Evolutionary conservation across 2,888 invertebrate species (phyloP), one percentile per base, ranked within the genome.

Genomic region (Autographa pulchrina): DNA sequence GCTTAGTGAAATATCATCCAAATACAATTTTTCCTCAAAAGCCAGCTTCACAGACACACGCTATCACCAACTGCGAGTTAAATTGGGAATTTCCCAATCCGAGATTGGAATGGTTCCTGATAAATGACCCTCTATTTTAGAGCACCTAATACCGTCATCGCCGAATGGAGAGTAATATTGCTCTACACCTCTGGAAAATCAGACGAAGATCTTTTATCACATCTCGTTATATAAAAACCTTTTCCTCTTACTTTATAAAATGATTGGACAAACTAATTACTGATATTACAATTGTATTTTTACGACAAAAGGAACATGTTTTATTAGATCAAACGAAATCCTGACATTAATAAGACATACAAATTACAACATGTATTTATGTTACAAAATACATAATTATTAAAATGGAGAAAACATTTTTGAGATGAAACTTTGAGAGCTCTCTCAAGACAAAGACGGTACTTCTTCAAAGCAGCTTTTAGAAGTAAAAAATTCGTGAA

Each of bases 401-500:
- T 0, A 78, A 62, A 71, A 65, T 62, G 54, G 38, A 74, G 38
- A 63, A 61, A 68, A 76, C 16, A 71, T 72, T 75, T 76, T 65
- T 68, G 65, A 75, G 67, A 68, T 48, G 62, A 70, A 78, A 84
- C 66, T 78, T 76, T 20, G 62, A 66, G 60, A 68, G 65, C 35
- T 48, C 68, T 75, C 68, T 48, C 64, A 79, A 85, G 74, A 85
- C 83, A 84, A 83, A 81, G 72, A 70, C 67, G 70, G 35, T 68
- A 64, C 74, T 74, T 74, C 66, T 78, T 63, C 70, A 78, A 80
- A 82, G 81, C 63, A 64, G 77, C 72, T 75, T 78, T 77, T 75
- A 85, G 78, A 81, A 84, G 75, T 77, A 79, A 76, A 76, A 77
- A 48, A 77, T 72, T 82, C 81, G 78, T 2, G 75, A 85, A 79